These are phyloP conservation scores for Tyrophagus putrescentiae DNA, from an alignment of 1,140 invertebrate genomes.

Conservation along the genomic window DNA sequence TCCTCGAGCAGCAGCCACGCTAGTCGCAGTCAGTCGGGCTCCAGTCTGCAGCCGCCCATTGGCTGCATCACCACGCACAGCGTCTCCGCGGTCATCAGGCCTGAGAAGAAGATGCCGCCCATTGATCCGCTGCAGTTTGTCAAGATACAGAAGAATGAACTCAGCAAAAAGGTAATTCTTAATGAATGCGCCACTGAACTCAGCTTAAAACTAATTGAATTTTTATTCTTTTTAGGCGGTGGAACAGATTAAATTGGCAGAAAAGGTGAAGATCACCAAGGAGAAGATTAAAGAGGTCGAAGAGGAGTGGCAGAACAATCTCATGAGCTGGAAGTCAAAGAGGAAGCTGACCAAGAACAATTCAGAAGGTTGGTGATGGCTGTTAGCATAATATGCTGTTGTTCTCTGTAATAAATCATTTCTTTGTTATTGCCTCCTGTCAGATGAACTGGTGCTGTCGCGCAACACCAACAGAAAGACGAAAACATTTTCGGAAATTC, in stretches of 20 bases:
- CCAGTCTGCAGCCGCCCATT: background rate
- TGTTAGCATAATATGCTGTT: too few species aligned
- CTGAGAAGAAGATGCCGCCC: conserved; percentile 9
- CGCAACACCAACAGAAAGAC: conserved; percentile 43
- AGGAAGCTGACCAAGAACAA: conserved; percentile 67
- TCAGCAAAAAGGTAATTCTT: conserved; percentile 26
- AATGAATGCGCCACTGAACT: background rate
- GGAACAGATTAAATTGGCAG: conserved; percentile 29
- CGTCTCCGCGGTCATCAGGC: conserved; percentile 13
- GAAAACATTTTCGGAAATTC: conserved; percentile 86
- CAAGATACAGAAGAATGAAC: conserved; percentile 26
- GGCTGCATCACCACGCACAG: conserved; percentile 17
- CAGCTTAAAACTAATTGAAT: background rate
- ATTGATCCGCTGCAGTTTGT: conserved; percentile 28
- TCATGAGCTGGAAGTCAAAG: conserved; percentile 84
- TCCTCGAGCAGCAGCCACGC: background rate
- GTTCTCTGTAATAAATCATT: background rate
- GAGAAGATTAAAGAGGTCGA: conserved; percentile 30
- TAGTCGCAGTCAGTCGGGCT: background rate
- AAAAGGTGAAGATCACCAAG: conserved; percentile 29
- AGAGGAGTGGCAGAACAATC: conserved; percentile 47
- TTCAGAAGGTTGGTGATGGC: conserved; percentile 45
- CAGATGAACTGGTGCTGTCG: conserved; percentile 1
- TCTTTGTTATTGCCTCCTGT: background rate
- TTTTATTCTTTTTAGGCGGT: conserved; percentile 28